Evolutionary conservation across 2,888 invertebrate genomes (phyloP).

Genomic region (Drosophila prolongata): DNA sequence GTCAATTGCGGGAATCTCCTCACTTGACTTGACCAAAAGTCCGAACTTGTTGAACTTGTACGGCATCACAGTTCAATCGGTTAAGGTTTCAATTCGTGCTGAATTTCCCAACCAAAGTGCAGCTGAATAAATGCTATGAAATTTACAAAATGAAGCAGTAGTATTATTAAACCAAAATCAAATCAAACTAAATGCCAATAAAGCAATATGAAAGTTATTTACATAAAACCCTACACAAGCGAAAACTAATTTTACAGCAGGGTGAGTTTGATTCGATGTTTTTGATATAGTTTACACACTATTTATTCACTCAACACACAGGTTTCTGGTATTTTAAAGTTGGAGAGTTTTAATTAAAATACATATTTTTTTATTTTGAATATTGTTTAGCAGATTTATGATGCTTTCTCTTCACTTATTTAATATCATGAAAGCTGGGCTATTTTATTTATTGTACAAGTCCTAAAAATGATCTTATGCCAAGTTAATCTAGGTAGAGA

Average conservation of each 20-base stretch:
- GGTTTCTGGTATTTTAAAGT: background rate
- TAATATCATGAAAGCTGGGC: no score
- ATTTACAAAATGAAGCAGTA: constrained; percentile 1
- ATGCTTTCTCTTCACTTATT: no score
- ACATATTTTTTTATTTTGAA: no score
- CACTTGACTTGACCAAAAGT: constrained; percentile 32
- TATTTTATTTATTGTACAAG: no score
- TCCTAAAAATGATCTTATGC: no score
- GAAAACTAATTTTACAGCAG: constrained; percentile 24
- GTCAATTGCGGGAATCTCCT: constrained; percentile 43
- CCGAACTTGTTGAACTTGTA: constrained; percentile 35
- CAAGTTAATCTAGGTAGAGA: no score
- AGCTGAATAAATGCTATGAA: constrained; percentile 11
- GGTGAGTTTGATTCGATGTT: background rate
- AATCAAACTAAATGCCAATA: background rate
- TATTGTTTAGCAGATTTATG: no score
- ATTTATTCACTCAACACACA: constrained; percentile 5
- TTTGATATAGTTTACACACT: background rate
- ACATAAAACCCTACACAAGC: constrained; percentile 3
- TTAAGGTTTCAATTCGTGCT: background rate
- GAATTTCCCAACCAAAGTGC: constrained; percentile 6
- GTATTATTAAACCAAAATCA: background rate
- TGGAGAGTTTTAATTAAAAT: background rate
- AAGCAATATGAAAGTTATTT: constrained; percentile 11
- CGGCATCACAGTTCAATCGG: constrained; percentile 1